A percentile compares a stretch with the other conserved stretches of the same genome.
phyloP scores from a whole-genome alignment of 1,140 invertebrate species.

The Aphis gossypii region DNA sequence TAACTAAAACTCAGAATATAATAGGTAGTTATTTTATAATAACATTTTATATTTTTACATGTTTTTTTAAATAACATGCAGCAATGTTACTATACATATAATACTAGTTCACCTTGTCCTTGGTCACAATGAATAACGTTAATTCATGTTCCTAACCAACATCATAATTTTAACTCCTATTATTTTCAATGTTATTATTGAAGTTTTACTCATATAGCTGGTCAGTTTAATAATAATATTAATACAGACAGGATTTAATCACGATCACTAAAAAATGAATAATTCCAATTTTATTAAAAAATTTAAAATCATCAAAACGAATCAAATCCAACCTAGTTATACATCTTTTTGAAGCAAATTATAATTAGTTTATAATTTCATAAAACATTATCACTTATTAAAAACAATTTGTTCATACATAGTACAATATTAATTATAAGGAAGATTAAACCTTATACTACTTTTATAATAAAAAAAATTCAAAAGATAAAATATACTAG shows the following conservation, averaged over 20 bases:
- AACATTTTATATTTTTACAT: slow-evolving; percentile 13
- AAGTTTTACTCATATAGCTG: background rate
- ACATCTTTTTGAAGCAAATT: background rate
- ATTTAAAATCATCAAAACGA: background rate
- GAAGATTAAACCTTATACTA: background rate
- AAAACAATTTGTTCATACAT: background rate
- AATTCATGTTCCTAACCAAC: slow-evolving; percentile 39
- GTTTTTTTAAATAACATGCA: background rate
- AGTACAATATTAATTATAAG: background rate
- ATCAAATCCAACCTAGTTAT: background rate
- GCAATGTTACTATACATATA: background rate
- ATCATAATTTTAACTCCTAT: slow-evolving; percentile 23
- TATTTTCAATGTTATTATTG: slow-evolving; percentile 42
- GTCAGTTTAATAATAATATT: background rate
- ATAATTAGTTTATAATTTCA: background rate
- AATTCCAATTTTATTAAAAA: background rate
- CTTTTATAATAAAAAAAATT: background rate
- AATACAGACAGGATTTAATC: background rate
- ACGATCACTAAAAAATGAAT: background rate
- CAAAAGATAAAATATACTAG: background rate
- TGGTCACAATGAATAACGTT: slow-evolving; percentile 26
- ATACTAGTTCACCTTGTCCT: slow-evolving; percentile 50
- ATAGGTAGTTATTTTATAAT: background rate
- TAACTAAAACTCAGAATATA: background rate
- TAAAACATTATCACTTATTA: background rate